Evolutionary conservation across 2,113 vertebrate genomes (phyloP).

Genomic region (Tyrannus savana): DNA sequence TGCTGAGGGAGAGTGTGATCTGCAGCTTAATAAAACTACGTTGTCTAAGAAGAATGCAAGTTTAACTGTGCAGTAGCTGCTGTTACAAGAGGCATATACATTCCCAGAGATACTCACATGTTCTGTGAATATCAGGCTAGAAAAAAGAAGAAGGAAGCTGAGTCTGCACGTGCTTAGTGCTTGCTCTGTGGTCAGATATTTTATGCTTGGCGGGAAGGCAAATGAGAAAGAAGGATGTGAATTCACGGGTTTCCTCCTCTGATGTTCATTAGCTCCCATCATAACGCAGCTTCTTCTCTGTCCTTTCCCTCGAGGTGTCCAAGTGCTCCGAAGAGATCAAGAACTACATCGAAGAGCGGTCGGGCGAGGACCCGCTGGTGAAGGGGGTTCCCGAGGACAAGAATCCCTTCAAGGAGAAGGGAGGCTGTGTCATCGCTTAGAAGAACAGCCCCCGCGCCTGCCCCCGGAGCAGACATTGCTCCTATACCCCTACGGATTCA

Average conservation of each 20-base stretch:
- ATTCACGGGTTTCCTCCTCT: background rate
- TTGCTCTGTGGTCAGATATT: background rate
- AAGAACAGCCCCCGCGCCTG: background rate
- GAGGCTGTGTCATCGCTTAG: slow-evolving; percentile 93
- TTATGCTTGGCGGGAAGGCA: background rate
- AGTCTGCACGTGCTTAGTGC: background rate
- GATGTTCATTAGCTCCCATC: background rate
- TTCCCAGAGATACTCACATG: background rate
- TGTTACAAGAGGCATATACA: rapidly evolving
- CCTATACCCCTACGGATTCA: background rate
- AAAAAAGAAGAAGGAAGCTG: background rate
- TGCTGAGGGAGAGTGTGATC: background rate
- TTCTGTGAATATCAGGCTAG: background rate
- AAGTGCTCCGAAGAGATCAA: slow-evolving; percentile 96
- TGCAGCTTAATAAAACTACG: background rate
- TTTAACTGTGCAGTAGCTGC: background rate
- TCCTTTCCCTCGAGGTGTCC: slow-evolving; percentile 82
- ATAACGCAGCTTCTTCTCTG: background rate
- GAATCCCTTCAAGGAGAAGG: slow-evolving; percentile 98
- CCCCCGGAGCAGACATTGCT: background rate
- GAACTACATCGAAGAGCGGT: slow-evolving; percentile 88
- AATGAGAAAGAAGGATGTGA: background rate
- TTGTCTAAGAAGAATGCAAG: background rate
- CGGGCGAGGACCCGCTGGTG: slow-evolving; percentile 89
- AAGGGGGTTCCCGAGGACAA: slow-evolving; percentile 96